Base-by-base conservation (phyloP, 2,113 vertebrate genomes). In the Equus quagga region DNA sequence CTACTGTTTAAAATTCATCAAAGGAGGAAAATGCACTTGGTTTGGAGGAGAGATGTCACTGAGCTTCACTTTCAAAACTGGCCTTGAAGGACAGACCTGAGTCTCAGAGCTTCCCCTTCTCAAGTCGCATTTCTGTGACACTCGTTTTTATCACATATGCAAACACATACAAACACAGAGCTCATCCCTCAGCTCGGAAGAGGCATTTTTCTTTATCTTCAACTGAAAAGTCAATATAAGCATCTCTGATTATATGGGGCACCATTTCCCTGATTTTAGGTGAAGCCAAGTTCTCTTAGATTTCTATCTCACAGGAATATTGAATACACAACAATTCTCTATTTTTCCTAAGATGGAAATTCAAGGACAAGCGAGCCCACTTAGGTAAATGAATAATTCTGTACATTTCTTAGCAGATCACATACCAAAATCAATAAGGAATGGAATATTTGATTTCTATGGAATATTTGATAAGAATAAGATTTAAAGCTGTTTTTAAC, bases 261-360 rank as follows among this genome's bases (percentile, higher is more conserved):
- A n/a, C 9, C 46, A 8, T 26, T 36, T 64, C 14, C 36, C 78
- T 62, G 46, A 72, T 44, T 51, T 84, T 6, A 58, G 78, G 44
- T 2, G 58, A 70, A 85, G 51, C n/a, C 84, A 56, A 31, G 36
- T 67, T 73, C 80, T 46, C 44, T 83, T n/a, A n/a, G 83, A 49
- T 76, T 91, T 87, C 6, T 6, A 51, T 86, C 80, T 69, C 75
- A 64, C 1, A 24, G 69, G 79, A 67, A 86, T 33, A 81, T 2
- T 62, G 89, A 88, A 44, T 28, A 33, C 24, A 64, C 5, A 33
- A 26, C 0, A 1, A 79, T 41, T 93, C 69, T 91, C 36, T 14
- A 85, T 19, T 95, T 75, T 87, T 89, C 54, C 85, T 46, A 56
- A 81, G 81, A 64, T n/a, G 24, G 67, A 93, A 97, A 96, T 67